Evolutionary conservation across 2,888 invertebrate genomes (phyloP).

Genomic region (Platycheirus rosarum): DNA sequence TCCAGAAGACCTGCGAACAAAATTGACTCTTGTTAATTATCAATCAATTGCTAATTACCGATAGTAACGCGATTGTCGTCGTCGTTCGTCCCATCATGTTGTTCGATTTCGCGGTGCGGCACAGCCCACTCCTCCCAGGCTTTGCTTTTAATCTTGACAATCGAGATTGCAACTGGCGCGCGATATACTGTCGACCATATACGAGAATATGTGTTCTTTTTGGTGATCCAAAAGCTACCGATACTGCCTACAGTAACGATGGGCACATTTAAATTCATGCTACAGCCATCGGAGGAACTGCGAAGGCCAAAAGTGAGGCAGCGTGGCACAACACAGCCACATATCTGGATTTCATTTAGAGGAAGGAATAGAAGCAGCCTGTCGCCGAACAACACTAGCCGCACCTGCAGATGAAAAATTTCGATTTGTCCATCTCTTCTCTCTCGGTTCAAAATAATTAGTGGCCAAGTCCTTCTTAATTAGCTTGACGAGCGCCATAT

Average conservation of each 20-base stretch:
- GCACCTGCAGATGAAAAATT: constrained; percentile 70
- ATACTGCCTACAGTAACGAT: constrained; percentile 64
- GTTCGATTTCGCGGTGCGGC: constrained; percentile 5
- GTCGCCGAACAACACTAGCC: constrained; percentile 60
- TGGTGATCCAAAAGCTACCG: constrained; percentile 65
- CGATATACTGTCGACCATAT: constrained; percentile 50
- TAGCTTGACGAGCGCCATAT: constrained; percentile 74
- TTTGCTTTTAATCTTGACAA: constrained; percentile 66
- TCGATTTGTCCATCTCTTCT: constrained; percentile 71
- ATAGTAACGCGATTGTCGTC: constrained; percentile 80
- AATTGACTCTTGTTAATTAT: constrained; percentile 80
- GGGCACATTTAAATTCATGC: constrained; percentile 61
- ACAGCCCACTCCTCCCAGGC: constrained; percentile 42
- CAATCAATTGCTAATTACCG: constrained; percentile 81
- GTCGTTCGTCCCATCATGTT: constrained; percentile 64
- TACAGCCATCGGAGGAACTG: constrained; percentile 25
- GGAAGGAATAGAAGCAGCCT: constrained; percentile 59
- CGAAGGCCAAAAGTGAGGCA: constrained; percentile 52
- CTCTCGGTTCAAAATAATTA: constrained; percentile 74
- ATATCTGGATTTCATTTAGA: constrained; percentile 13
- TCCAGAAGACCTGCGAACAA: constrained; percentile 74
- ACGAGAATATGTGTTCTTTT: constrained; percentile 52
- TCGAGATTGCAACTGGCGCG: constrained; percentile 48
- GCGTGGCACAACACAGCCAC: constrained; percentile 8
- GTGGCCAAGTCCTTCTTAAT: constrained; percentile 74